A percentile compares a stretch with the other conserved stretches of the same genome.
phyloP scores from a whole-genome alignment of 2,888 invertebrate species.

The Amphipoea oculea region DNA sequence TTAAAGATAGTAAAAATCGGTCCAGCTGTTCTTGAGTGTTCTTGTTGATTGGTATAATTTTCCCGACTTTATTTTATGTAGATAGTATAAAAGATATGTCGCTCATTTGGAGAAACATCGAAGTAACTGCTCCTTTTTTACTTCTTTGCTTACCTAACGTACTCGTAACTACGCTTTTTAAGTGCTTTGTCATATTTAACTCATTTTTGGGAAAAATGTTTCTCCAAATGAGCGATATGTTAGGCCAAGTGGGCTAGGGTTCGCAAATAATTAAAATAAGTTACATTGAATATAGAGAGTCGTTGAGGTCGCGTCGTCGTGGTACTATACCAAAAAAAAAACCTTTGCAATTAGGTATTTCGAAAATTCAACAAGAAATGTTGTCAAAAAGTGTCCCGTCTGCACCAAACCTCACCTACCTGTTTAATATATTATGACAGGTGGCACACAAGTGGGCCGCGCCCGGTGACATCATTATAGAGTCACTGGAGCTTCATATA shows the following conservation, averaged over 20 bases:
- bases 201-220: too few species aligned
- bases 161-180: too few species aligned
- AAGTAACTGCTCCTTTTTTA: too few species aligned
- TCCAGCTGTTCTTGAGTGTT: not conserved
- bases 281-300: not conserved
- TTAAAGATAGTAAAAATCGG: not conserved
- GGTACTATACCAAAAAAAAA: not conserved
- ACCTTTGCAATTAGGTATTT: not conserved
- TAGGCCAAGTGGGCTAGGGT: not conserved
- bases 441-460: conserved; percentile 73
- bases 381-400: conserved; percentile 59
- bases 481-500: conserved; percentile 55
- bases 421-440: conserved; percentile 71
- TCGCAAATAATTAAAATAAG: not conserved
- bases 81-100: not conserved
- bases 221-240: too few species aligned
- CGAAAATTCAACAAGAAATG: not conserved
- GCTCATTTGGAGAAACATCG: too few species aligned
- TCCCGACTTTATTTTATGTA: not conserved
- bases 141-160: too few species aligned
- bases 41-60: not conserved
- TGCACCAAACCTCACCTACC: conserved; percentile 63
- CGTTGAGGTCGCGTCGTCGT: not conserved
- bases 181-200: too few species aligned
- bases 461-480: conserved; percentile 78